Evolutionary conservation across 2,888 invertebrate species (phyloP), one percentile per base, ranked within the genome.

Genomic region (Polietes domitor): DNA sequence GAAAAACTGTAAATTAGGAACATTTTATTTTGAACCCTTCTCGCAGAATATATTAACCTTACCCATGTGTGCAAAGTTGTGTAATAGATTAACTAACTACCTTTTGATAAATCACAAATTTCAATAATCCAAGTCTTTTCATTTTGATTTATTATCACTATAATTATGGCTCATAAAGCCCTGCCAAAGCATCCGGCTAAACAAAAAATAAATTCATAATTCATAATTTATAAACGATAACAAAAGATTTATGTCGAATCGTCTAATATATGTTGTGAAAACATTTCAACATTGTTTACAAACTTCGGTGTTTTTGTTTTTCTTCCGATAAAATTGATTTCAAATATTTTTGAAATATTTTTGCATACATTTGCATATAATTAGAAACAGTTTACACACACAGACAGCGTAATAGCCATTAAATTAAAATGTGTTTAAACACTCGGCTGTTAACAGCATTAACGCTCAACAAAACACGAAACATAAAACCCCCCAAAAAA

Each of bases 331-430:
- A 50, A 43, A 37, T n/a, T n/a, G n/a, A 47, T 2, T 47, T 47
- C 53, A 21, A 19, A 53, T 7, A 53, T 6, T 21, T 53, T 2
- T 53, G 7, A 21, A 21, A 9, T 53, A 53, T 53, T 53, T 19
- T 53, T 21, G 53, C 53, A 53, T 19, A 58, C n/a, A 24, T 24
- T 24, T 58, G 21, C 58, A 24, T 12, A 58, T 58, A 58, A 58
- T 58, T 58, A 26, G 26, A 58, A 58, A 58, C 15, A 4, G 12
- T 58, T 58, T 58, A 79, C 15, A 70, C 24, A 74, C n/a, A 1
- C 19, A 55, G n/a, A 47, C n/a, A 47, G 26, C 12, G n/a, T 55
- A 50, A 61, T 26, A 4, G 9, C 43, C 28, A 47, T 28, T 9
- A 53, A 26, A 71, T 65, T 32, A 53, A 53, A 53, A 53, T 17